Conservation (phyloP, 2,888 invertebrate genomes). For the Torymus texanus region DNA sequence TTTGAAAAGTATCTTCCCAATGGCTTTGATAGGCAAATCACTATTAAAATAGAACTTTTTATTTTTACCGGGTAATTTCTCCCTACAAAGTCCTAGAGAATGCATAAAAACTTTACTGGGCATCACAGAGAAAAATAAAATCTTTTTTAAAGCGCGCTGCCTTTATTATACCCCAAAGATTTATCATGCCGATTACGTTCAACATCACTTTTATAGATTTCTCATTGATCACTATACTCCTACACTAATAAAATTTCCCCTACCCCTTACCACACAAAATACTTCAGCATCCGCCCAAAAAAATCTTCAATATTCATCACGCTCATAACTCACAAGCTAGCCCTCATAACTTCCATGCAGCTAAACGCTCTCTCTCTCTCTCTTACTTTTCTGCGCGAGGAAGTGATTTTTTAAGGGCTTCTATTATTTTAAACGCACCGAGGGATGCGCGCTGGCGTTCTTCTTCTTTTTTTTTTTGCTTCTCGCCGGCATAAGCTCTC, state of each 20-base stretch:
- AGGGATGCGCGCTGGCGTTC: constrained; percentile 9
- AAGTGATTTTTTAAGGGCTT: constrained; percentile 58
- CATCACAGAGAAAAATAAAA: no score
- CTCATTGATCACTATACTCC: not conserved
- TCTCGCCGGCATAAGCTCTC: constrained; percentile 55
- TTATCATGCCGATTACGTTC: no score
- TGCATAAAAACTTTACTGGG: no score
- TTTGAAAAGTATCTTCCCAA: no score
- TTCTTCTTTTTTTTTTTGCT: constrained; percentile 43
- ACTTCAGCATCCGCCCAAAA: not conserved
- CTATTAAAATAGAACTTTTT: no score
- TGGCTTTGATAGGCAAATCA: no score
- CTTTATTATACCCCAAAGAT: no score
- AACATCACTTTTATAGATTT: not conserved
- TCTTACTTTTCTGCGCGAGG: constrained; percentile 9
- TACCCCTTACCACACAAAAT: no score
- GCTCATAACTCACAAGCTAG: not conserved
- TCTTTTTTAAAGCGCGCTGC: no score
- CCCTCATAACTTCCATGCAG: not conserved
- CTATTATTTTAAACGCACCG: constrained; percentile 55
- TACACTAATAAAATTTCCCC: no score
- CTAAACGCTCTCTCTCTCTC: not conserved
- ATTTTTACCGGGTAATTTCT: no score
- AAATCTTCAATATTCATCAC: constrained; percentile 2
- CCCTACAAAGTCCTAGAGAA: no score